These are phyloP conservation scores for Ceratina calcarata DNA, from an alignment of 1,140 invertebrate species.

Conservation along the genomic window DNA sequence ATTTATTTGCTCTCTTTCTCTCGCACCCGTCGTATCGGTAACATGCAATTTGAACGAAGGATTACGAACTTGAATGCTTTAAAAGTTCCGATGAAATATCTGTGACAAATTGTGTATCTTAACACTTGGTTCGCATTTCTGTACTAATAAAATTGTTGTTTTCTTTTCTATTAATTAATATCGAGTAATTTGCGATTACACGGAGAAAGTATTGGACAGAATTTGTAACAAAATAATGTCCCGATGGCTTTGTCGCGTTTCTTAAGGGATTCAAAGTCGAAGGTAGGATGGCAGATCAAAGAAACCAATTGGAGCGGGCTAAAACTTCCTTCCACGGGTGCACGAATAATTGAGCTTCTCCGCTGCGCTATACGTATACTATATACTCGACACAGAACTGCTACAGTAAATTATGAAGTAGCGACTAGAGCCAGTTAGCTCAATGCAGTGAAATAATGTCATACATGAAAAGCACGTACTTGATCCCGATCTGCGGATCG, in stretches of 20 bases:
- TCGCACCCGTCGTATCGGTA: not conserved
- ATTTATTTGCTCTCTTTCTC: not conserved
- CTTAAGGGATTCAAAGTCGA: not conserved
- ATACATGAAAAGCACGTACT: slow-evolving; percentile 33
- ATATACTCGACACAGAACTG: slow-evolving; percentile 1
- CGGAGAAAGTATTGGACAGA: not conserved
- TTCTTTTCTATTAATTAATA: not conserved
- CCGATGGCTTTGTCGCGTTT: not conserved
- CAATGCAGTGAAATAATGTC: slow-evolving; percentile 39
- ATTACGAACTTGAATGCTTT: not conserved
- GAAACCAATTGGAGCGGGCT: not conserved
- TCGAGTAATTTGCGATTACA: not conserved
- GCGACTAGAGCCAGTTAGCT: slow-evolving; percentile 34
- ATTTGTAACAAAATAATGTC: not conserved
- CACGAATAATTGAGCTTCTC: slow-evolving; percentile 18
- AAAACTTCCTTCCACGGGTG: not conserved
- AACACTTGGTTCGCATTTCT: no score
- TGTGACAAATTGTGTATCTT: no score
- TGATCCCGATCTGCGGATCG: slow-evolving; percentile 36
- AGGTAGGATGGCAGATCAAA: not conserved
- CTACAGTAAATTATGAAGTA: slow-evolving; percentile 33
- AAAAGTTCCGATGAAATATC: not conserved
- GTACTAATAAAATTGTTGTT: no score
- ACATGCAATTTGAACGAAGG: slow-evolving; percentile 1
- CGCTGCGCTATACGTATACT: not conserved